Conservation (phyloP, 53 echinoderm and acorn worm species). For the Apostichopus leukothele region DNA sequence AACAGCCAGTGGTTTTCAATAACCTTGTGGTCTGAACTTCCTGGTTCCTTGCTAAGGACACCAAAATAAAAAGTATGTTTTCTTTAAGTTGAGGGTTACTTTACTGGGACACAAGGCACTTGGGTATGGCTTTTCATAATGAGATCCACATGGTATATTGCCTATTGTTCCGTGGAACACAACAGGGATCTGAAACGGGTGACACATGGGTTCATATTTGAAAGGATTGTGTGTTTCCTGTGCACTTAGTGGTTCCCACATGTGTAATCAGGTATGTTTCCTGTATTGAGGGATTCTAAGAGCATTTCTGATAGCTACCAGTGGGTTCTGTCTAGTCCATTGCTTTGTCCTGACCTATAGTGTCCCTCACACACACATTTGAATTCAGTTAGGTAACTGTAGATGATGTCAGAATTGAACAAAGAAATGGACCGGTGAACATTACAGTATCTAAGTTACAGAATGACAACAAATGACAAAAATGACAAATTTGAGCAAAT, state of each 20-base stretch:
- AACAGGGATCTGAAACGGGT: neutral
- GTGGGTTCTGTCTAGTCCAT: neutral
- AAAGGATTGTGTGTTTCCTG: slow-evolving; percentile 12
- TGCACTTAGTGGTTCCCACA: neutral
- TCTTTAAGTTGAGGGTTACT: neutral
- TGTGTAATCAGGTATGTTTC: slow-evolving; percentile 2
- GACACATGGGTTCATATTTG: neutral
- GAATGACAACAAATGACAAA: no score
- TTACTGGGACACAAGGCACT: neutral
- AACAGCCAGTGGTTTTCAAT: slow-evolving; percentile 20
- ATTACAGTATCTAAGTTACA: no score
- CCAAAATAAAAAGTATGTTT: neutral
- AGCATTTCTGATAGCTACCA: neutral
- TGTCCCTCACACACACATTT: no score
- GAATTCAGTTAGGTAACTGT: no score
- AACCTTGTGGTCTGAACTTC: slow-evolving; percentile 42
- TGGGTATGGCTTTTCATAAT: neutral
- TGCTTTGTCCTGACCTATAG: no score
- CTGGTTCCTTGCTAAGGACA: slow-evolving; percentile 34
- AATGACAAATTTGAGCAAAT: no score
- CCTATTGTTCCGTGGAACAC: slow-evolving; percentile 5
- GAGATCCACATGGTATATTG: slow-evolving; percentile 17
- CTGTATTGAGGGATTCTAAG: neutral
- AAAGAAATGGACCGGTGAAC: no score
- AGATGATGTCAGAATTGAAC: no score